Evolutionary conservation across 2,797 vertebrate genomes (phyloP).

Genomic region (Melopsittacus undulatus): DNA sequence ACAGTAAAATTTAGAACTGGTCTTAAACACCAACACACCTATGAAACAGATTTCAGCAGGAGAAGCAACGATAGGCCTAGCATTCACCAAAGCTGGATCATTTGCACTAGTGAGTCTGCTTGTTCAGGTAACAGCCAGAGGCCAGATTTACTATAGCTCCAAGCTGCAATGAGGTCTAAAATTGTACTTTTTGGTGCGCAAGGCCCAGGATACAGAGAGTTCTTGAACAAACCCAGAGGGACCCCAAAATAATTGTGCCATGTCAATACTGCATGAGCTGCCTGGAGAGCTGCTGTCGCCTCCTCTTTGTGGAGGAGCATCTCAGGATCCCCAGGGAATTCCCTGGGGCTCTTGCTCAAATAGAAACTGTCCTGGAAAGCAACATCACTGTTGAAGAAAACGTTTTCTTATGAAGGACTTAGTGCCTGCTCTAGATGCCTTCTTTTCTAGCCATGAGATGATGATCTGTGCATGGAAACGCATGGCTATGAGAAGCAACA

Average conservation of each 20-base stretch:
- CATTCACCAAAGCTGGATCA: background rate
- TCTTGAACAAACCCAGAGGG: background rate
- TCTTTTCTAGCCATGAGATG: background rate
- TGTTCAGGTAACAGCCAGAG: background rate
- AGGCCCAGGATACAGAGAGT: background rate
- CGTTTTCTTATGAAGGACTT: background rate
- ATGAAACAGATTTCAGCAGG: background rate
- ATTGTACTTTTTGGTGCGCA: background rate
- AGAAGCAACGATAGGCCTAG: background rate
- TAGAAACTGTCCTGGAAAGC: background rate
- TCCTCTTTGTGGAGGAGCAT: background rate
- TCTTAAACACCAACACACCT: background rate
- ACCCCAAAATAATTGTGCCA: background rate
- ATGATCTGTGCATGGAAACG: background rate
- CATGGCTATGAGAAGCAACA: fast-evolving
- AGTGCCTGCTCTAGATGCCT: background rate
- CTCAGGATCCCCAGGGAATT: background rate
- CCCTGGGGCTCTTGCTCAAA: background rate
- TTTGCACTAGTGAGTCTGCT: background rate
- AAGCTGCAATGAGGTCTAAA: background rate
- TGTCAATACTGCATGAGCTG: background rate
- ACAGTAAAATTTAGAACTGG: background rate
- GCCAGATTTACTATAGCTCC: background rate
- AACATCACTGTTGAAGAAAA: fast-evolving
- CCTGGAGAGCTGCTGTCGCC: background rate